Evolutionary conservation across 2,888 invertebrate genomes (phyloP).

Genomic region (Orthonychiurus folsomi): DNA sequence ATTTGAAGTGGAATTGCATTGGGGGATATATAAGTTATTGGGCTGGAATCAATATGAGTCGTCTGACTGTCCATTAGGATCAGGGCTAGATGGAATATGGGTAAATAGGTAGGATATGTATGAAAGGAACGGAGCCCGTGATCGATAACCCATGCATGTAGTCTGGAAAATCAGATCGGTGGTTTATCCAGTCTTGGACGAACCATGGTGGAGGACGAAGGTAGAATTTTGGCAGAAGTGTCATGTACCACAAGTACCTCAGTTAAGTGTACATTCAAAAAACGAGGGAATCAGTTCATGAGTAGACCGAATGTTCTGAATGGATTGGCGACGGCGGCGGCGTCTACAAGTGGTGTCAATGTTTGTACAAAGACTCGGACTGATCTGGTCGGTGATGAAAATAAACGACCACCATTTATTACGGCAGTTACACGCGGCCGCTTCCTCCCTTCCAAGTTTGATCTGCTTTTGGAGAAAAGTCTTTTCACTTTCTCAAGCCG

Average conservation of each 20-base stretch:
- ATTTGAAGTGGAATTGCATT: constrained; percentile 1
- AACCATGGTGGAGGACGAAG: constrained; percentile 23
- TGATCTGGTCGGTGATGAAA: background rate
- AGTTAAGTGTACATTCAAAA: background rate
- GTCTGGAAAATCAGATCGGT: constrained; percentile 13
- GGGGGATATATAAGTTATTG: constrained; percentile 1
- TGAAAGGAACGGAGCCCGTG: constrained; percentile 10
- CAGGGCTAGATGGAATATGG: background rate
- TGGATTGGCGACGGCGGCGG: constrained; percentile 19
- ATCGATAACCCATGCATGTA: constrained; percentile 17
- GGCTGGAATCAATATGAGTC: background rate
- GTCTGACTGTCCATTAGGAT: background rate
- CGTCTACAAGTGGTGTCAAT: background rate
- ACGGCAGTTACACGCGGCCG: constrained; percentile 37
- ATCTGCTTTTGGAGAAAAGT: constrained; percentile 37
- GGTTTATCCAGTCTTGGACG: constrained; percentile 15
- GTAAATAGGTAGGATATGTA: background rate
- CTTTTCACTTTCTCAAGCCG: constrained; percentile 39
- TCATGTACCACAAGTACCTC: constrained; percentile 4
- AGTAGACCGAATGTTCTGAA: constrained; percentile 32
- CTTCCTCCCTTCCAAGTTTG: constrained; percentile 39
- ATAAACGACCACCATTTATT: constrained; percentile 35
- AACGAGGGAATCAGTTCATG: constrained; percentile 16
- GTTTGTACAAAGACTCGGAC: background rate
- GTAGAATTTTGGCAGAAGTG: constrained; percentile 12